Conservation (phyloP, 2,113 vertebrate genomes). For the Odontophorus gujanensis region DNA sequence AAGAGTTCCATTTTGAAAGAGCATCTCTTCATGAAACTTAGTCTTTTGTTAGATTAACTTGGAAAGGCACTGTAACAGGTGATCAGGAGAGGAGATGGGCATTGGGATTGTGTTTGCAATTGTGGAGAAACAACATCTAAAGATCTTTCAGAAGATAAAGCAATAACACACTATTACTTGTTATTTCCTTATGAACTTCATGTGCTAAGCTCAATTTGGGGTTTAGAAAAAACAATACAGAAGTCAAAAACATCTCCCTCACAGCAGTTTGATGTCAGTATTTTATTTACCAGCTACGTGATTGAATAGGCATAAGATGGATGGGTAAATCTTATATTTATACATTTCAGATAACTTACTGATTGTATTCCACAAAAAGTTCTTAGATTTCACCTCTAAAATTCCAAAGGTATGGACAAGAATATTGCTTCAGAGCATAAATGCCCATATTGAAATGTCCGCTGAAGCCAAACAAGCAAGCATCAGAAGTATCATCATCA, state of each 20-base stretch:
- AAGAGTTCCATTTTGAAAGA: background rate
- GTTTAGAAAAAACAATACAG: background rate
- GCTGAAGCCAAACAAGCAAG: background rate
- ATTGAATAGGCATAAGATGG: background rate
- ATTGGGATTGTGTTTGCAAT: accelerated
- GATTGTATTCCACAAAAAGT: background rate
- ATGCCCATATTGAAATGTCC: background rate
- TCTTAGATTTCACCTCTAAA: background rate
- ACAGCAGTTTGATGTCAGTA: background rate
- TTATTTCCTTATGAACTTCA: background rate
- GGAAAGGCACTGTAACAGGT: background rate
- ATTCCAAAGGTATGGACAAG: background rate
- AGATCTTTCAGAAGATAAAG: background rate
- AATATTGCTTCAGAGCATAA: background rate
- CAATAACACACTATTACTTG: background rate
- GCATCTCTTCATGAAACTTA: background rate
- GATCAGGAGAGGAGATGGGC: background rate
- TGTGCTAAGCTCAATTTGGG: accelerated
- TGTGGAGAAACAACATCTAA: background rate
- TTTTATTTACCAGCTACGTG: background rate
- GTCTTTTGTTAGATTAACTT: background rate
- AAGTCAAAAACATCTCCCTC: background rate
- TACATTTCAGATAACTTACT: background rate
- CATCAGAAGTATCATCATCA: background rate
- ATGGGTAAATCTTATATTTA: background rate